These are phyloP conservation scores for Chloroclysta siterata DNA, from an alignment of 2,888 invertebrate genomes.

Conservation along the genomic window DNA sequence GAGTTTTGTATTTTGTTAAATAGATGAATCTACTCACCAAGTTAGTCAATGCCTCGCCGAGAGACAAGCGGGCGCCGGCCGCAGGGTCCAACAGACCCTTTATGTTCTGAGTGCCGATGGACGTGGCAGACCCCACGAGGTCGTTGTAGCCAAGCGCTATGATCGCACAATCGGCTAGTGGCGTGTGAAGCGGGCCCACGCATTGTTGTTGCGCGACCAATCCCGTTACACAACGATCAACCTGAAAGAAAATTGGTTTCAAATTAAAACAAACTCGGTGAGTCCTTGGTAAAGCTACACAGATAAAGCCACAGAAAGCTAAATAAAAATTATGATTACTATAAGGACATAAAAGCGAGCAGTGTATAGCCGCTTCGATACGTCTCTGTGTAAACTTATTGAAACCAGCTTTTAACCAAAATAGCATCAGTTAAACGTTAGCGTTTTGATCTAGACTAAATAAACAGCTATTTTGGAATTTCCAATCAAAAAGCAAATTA, in stretches of 20 bases:
- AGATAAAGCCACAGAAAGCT: no score
- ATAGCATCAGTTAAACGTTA: no score
- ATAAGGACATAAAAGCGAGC: no score
- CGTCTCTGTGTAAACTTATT: no score
- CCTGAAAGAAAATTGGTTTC: slow-evolving; percentile 50
- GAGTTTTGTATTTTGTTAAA: no score
- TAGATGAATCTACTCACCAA: slow-evolving; percentile 85
- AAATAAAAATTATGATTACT: no score
- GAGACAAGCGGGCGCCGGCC: slow-evolving; percentile 96
- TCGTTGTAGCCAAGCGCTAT: slow-evolving; percentile 94
- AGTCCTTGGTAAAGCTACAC: no score
- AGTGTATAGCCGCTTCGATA: no score
- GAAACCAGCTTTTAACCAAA: no score
- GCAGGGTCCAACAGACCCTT: slow-evolving; percentile 94
- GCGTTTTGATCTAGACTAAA: no score
- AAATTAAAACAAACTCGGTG: background rate
- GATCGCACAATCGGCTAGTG: slow-evolving; percentile 97
- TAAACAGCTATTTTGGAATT: no score
- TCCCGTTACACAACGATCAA: slow-evolving; percentile 97
- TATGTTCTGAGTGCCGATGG: slow-evolving; percentile 98
- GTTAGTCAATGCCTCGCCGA: slow-evolving; percentile 97
- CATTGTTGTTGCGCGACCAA: slow-evolving; percentile 99
- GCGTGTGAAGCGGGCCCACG: slow-evolving; percentile 98
- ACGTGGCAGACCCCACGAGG: slow-evolving; percentile 94
- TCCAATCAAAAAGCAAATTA: no score